Evolutionary conservation across 2,888 invertebrate species (phyloP).

Genomic region (Diaperis boleti): DNA sequence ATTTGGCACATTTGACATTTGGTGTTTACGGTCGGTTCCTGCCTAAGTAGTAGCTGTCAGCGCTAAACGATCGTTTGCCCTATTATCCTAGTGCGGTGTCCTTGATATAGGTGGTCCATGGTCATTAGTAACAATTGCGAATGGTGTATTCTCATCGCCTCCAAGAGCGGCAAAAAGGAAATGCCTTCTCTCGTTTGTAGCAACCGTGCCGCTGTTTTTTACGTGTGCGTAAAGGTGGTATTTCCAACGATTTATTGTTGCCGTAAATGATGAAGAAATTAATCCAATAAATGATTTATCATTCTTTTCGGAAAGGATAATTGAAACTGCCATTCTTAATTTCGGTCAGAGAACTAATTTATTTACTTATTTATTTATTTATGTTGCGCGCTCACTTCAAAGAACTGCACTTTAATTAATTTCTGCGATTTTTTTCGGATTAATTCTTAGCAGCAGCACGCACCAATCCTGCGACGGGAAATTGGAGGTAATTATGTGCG

Average conservation of each 20-base stretch:
- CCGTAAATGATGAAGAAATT: conserved; percentile 32
- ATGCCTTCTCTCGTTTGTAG: conserved; percentile 8
- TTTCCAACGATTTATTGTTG: conserved; percentile 13
- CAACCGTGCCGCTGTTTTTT: conserved; percentile 9
- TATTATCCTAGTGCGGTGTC: conserved; percentile 44
- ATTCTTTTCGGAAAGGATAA: conserved; percentile 33
- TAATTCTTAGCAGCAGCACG: background rate
- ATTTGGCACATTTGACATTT: too few relatives aligned
- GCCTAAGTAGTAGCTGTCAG: conserved; percentile 34
- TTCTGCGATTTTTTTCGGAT: conserved; percentile 10
- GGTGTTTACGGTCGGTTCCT: conserved; percentile 1
- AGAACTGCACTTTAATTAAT: conserved; percentile 44
- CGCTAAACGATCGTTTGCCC: conserved; percentile 47
- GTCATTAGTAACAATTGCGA: conserved; percentile 34
- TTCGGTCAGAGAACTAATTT: conserved; percentile 27
- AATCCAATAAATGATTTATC: conserved; percentile 36
- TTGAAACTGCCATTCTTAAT: conserved; percentile 32
- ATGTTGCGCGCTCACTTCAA: conserved; percentile 23
- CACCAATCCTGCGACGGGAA: conserved; percentile 8
- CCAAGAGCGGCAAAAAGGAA: conserved; percentile 19
- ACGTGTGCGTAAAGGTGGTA: conserved; percentile 15
- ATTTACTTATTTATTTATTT: conserved; percentile 31
- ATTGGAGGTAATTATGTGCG: background rate
- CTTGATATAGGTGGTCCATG: conserved; percentile 40
- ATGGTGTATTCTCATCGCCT: conserved; percentile 17